These are phyloP conservation scores for Hyppa rectilinea DNA, from an alignment of 2,888 invertebrate species.

Conservation along the genomic window DNA sequence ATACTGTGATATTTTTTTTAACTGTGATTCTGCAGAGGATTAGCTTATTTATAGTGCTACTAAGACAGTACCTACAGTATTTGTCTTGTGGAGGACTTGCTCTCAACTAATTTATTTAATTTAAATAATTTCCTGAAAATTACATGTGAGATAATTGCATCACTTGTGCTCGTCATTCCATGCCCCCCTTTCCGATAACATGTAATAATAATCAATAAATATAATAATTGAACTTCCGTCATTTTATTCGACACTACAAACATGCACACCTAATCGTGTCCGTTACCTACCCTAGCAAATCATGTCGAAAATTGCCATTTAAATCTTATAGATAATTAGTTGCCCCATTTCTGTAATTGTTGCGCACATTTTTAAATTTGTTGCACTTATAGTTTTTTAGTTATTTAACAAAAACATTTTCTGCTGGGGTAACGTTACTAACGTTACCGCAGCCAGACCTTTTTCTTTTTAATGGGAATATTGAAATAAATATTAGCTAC, in stretches of 20 bases:
- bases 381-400: no score
- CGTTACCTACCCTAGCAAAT: no score
- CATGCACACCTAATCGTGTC: no score
- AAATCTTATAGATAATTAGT: no score
- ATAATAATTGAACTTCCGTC: slow-evolving; percentile 32
- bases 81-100: slow-evolving; percentile 67
- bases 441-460: no score
- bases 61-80: slow-evolving; percentile 59
- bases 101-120: slow-evolving; percentile 66
- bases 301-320: no score
- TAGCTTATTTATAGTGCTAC: slow-evolving; percentile 73
- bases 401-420: no score
- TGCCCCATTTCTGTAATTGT: no score
- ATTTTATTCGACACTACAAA: slow-evolving; percentile 9
- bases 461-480: no score
- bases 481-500: no score
- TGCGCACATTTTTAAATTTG: no score
- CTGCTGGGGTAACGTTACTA: no score
- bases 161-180: slow-evolving; percentile 73
- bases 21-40: slow-evolving; percentile 83
- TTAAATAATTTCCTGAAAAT: slow-evolving; percentile 57
- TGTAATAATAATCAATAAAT: slow-evolving; percentile 71
- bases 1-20: slow-evolving; percentile 88
- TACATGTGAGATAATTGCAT: slow-evolving; percentile 50
- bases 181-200: slow-evolving; percentile 68